Evolutionary conservation across 2,888 invertebrate species (phyloP).

Genomic region (Ashinkailepas kermadecensis): DNA sequence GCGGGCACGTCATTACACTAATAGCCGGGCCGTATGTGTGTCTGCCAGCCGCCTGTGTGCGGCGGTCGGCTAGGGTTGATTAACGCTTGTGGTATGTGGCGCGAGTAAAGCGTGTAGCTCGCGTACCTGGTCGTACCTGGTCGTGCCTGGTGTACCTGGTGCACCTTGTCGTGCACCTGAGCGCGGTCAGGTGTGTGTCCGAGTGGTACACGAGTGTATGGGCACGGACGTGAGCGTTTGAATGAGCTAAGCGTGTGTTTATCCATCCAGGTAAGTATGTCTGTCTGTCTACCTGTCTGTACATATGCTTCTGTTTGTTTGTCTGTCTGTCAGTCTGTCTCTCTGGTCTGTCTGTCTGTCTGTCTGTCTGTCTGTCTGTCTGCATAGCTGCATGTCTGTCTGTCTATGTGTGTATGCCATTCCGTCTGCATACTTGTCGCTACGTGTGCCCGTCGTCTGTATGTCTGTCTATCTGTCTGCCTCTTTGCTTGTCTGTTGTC

Average conservation of each 20-base stretch:
- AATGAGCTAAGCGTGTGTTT: too few species aligned
- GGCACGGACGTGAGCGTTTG: too few species aligned
- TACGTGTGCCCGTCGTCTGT: background rate
- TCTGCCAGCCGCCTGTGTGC: background rate
- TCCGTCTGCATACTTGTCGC: background rate
- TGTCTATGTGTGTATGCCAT: background rate
- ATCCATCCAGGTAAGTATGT: background rate
- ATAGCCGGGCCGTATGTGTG: background rate
- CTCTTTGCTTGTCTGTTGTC: background rate
- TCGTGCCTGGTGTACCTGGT: too few species aligned
- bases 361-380: slow-evolving; percentile 12
- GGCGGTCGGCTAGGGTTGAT: too few species aligned
- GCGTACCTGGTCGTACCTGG: too few species aligned
- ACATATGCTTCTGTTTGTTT: slow-evolving; percentile 6
- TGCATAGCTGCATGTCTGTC: background rate
- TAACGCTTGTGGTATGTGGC: too few species aligned
- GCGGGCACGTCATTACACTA: background rate
- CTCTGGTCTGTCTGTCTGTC: slow-evolving; percentile 25
- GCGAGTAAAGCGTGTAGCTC: too few species aligned
- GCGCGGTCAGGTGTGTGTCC: too few species aligned
- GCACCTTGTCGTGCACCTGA: too few species aligned
- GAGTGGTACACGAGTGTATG: too few species aligned
- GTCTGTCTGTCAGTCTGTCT: slow-evolving; percentile 17
- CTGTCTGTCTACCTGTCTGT: slow-evolving; percentile 15
- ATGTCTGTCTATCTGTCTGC: background rate